Evolutionary conservation across 2,888 invertebrate genomes (phyloP).

Genomic region (Deilephila porcellus): DNA sequence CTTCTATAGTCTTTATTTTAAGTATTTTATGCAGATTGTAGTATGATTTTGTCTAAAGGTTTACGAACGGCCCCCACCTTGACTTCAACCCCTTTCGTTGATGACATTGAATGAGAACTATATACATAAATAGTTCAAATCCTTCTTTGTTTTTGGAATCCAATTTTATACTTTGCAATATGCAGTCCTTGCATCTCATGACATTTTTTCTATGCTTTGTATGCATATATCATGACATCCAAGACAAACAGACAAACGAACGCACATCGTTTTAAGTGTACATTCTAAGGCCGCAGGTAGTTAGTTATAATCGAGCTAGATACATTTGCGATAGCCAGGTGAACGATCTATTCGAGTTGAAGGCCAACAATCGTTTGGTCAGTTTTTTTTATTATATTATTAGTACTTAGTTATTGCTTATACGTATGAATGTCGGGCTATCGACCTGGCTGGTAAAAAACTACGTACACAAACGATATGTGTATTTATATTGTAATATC

Average conservation of each 20-base stretch:
- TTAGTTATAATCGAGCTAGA: constrained; percentile 60
- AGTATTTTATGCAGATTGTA: too few relatives aligned
- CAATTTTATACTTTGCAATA: not conserved
- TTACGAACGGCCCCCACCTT: too few relatives aligned
- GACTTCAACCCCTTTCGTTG: too few relatives aligned
- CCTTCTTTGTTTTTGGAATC: too few relatives aligned
- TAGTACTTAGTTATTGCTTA: constrained; percentile 55
- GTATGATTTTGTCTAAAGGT: too few relatives aligned
- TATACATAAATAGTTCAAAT: too few relatives aligned
- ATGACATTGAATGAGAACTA: too few relatives aligned
- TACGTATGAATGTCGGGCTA: constrained; percentile 62
- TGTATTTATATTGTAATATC: constrained; percentile 27
- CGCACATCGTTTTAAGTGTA: constrained; percentile 33
- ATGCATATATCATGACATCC: not conserved
- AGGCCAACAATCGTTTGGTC: constrained; percentile 76
- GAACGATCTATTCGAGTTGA: constrained; percentile 76
- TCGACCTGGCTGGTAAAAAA: constrained; percentile 61
- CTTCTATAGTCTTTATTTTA: too few relatives aligned
- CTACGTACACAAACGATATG: constrained; percentile 45
- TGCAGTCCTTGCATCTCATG: not conserved
- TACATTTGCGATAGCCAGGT: constrained; percentile 67
- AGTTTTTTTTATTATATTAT: constrained; percentile 69
- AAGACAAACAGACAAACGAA: not conserved
- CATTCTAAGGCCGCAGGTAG: constrained; percentile 43
- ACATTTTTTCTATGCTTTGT: too few relatives aligned